Evolutionary conservation across 2,113 vertebrate species (phyloP).

Genomic region (Stigmatopora argus): DNA sequence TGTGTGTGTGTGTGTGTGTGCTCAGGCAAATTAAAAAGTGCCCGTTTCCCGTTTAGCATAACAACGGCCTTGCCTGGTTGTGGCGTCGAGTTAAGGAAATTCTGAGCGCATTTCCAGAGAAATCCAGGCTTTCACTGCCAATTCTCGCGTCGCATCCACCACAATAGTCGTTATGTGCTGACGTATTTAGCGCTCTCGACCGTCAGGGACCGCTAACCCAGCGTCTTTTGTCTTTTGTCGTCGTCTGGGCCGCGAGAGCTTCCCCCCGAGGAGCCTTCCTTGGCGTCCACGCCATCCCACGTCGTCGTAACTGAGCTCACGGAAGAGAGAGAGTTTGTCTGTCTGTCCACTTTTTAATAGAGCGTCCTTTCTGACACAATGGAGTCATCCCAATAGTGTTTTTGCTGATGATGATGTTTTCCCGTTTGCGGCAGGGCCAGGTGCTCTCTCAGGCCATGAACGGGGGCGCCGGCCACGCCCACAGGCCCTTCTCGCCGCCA

Average conservation of each 20-base stretch:
- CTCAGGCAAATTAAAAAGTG: too few relatives aligned
- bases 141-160: neutral
- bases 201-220: neutral
- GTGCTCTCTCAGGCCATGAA: constrained; percentile 80
- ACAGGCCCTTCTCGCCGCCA: constrained; percentile 85
- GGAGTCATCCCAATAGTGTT: neutral
- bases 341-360: constrained; percentile 21
- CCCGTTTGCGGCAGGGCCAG: constrained; percentile 76
- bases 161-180: neutral
- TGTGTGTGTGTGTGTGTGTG: too few relatives aligned
- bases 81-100: neutral
- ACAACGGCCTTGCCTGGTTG: too few relatives aligned
- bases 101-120: neutral
- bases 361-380: constrained; percentile 9
- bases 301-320: constrained; percentile 26
- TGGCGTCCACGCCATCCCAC: constrained; percentile 25
- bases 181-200: too few relatives aligned
- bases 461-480: constrained; percentile 78
- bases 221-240: constrained; percentile 7
- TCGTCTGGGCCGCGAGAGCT: constrained; percentile 29
- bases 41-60: too few relatives aligned
- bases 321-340: neutral
- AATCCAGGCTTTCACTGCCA: neutral
- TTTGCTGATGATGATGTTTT: constrained; percentile 10
- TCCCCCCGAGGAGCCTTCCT: constrained; percentile 22